Percentiles rank a stretch among this genome's conserved stretches.
Evolutionary conservation across 2,113 vertebrate genomes (phyloP).

Genomic region (Danio rerio): GRCz12tu NC_133192.1:29366001-29366500

Average conservation of each 20-base stretch:
- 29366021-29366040: background rate
- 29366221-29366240: slow-evolving; percentile 20
- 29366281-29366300: background rate
- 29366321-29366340: slow-evolving; percentile 16
- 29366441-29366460: slow-evolving; percentile 32
- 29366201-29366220: slow-evolving; percentile 15
- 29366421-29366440: background rate
- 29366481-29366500: slow-evolving; percentile 6
- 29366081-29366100: background rate
- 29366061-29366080: slow-evolving; percentile 25
- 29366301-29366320: slow-evolving; percentile 22
- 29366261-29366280: background rate
- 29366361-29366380: slow-evolving; percentile 12
- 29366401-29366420: background rate
- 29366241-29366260: slow-evolving; percentile 19
- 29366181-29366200: slow-evolving; percentile 31
- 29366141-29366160: slow-evolving; percentile 46
- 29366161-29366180: slow-evolving; percentile 43
- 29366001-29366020: background rate
- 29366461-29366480: slow-evolving; percentile 41
- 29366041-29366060: background rate
- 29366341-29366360: background rate
- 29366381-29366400: slow-evolving; percentile 11
- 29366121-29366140: slow-evolving; percentile 46
- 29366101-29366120: slow-evolving; percentile 33